These are phyloP conservation scores for Silurus asotus DNA, from an alignment of 2,113 vertebrate species.

Conservation along the genomic window DNA sequence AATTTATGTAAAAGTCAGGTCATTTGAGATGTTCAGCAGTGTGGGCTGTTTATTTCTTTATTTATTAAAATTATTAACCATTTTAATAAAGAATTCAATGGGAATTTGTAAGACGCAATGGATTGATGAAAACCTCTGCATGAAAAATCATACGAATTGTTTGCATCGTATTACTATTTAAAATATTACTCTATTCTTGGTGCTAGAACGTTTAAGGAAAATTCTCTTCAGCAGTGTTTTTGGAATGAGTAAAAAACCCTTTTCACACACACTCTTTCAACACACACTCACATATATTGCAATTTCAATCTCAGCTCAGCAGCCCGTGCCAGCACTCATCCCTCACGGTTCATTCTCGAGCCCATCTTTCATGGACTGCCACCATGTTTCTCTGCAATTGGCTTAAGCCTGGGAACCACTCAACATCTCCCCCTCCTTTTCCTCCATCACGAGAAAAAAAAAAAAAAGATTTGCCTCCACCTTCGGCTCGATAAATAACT, in stretches of 20 bases:
- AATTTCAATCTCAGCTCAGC: slow-evolving; percentile 59
- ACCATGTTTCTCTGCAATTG: slow-evolving; percentile 38
- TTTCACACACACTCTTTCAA: not conserved
- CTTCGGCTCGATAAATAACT: slow-evolving; percentile 41
- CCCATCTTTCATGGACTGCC: slow-evolving; percentile 32
- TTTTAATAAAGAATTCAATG: not conserved
- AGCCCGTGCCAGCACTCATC: slow-evolving; percentile 50
- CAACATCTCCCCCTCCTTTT: slow-evolving; percentile 12
- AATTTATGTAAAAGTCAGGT: not conserved
- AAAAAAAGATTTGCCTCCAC: slow-evolving; percentile 11
- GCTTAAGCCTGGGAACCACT: slow-evolving; percentile 6
- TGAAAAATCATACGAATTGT: not conserved
- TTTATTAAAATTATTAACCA: no score
- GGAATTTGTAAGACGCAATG: not conserved
- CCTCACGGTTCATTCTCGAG: slow-evolving; percentile 54
- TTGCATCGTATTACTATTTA: not conserved
- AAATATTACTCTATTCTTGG: not conserved
- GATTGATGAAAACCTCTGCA: not conserved
- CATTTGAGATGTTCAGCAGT: not conserved
- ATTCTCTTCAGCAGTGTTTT: not conserved
- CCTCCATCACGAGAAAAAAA: slow-evolving; percentile 3
- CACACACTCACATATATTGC: slow-evolving; percentile 44
- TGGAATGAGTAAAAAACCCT: slow-evolving; percentile 4
- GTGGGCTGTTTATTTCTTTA: not conserved
- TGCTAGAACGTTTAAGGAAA: not conserved